Conservation (phyloP, 2,888 invertebrate species). For the Sycophila texana region DNA sequence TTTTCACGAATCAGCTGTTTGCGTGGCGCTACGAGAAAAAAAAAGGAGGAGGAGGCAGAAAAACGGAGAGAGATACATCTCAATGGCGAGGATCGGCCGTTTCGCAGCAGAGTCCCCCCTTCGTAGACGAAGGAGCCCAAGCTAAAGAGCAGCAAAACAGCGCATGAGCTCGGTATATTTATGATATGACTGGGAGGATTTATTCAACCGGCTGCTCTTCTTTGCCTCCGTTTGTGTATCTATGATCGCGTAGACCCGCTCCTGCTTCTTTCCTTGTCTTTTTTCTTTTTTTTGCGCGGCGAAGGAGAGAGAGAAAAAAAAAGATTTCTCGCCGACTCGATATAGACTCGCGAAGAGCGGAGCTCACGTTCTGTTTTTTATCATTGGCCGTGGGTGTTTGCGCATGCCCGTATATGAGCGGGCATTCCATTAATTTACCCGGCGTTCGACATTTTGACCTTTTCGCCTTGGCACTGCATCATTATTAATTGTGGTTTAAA, state of each 20-base stretch:
- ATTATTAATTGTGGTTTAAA: too few species aligned
- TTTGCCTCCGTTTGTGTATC: constrained; percentile 22
- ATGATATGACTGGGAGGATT: constrained; percentile 45
- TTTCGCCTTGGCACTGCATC: too few species aligned
- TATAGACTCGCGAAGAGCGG: not conserved
- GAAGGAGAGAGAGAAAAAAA: not conserved
- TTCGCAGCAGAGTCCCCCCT: constrained; percentile 23
- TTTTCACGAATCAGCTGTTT: not conserved
- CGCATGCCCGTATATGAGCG: too few species aligned
- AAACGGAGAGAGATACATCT: not conserved
- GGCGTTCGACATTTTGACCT: too few species aligned
- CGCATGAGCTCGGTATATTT: constrained; percentile 35
- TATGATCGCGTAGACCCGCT: constrained; percentile 13
- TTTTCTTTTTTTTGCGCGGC: too few species aligned
- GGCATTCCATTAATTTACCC: constrained; percentile 1
- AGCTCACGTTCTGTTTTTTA: not conserved
- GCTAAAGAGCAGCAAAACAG: not conserved
- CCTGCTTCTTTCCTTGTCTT: not conserved
- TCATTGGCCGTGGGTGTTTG: not conserved
- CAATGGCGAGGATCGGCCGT: not conserved
- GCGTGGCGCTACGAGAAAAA: not conserved
- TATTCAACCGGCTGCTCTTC: constrained; percentile 32
- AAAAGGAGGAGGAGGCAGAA: not conserved
- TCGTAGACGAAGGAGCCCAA: too few species aligned
- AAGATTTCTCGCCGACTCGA: not conserved